Evolutionary conservation across 37 sponge, comb jelly and placozoan genomes (phyloP).

Genomic region (Lycopodina hypogea): DNA sequence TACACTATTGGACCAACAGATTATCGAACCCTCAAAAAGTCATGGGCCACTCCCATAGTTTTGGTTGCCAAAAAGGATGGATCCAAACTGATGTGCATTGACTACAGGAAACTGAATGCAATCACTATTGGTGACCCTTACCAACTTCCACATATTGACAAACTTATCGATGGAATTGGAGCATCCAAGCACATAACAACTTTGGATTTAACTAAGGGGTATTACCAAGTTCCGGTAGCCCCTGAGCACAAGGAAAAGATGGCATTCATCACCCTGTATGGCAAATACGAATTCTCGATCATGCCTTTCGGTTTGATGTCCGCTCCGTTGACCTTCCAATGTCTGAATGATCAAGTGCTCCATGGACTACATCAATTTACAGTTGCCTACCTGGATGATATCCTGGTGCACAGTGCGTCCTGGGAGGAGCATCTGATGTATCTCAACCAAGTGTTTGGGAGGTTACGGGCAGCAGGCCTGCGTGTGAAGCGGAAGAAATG

Average conservation of each 20-base stretch:
- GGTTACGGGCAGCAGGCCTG: neutral
- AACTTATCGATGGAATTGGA: neutral
- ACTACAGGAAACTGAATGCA: neutral
- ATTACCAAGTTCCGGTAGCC: neutral
- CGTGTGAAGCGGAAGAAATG: neutral
- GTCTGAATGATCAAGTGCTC: neutral
- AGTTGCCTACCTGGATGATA: neutral
- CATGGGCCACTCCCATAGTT: neutral
- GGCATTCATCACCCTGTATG: neutral
- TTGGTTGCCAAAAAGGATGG: too few species aligned
- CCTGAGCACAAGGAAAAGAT: neutral
- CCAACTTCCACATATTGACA: neutral
- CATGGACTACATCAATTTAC: neutral
- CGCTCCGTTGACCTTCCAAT: neutral
- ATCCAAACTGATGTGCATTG: neutral
- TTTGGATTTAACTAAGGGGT: neutral
- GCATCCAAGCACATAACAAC: neutral
- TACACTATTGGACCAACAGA: neutral
- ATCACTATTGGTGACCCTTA: neutral
- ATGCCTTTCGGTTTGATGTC: slow-evolving; percentile 10
- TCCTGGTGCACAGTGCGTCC: neutral
- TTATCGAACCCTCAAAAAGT: neutral
- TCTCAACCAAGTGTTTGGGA: neutral
- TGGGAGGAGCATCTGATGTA: neutral
- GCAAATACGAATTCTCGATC: neutral